Conservation (phyloP, 2,888 invertebrate genomes). For the Philhelius pedissequus region DNA sequence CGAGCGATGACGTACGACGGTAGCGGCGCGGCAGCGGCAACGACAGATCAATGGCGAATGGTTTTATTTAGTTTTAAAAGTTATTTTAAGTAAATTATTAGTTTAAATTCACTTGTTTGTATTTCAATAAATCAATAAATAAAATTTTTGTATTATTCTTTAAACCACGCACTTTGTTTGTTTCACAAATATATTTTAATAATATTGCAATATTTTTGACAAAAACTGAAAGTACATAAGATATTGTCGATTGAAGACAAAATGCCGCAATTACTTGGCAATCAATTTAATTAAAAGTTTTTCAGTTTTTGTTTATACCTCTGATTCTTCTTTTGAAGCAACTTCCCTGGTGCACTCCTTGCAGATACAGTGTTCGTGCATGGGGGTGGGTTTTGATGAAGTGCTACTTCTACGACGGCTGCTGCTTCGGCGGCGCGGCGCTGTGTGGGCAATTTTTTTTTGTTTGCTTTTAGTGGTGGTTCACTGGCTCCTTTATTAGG, state of each 20-base stretch:
- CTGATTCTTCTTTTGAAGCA: not conserved
- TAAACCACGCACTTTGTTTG: not conserved
- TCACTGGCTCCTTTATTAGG: too few species aligned
- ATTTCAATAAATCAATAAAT: not conserved
- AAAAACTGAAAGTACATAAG: not conserved
- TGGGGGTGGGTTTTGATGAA: not conserved
- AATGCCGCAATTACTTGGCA: not conserved
- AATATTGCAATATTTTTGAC: not conserved
- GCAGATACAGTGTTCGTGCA: not conserved
- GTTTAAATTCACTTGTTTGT: not conserved
- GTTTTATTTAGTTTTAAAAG: too few species aligned
- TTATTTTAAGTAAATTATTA: not conserved
- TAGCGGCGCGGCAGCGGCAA: not conserved
- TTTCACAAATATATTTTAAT: not conserved
- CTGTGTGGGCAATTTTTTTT: too few species aligned
- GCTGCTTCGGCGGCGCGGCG: not conserved
- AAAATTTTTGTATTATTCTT: too few species aligned
- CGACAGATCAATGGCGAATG: too few species aligned
- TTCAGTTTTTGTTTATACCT: not conserved
- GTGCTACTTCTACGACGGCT: too few species aligned
- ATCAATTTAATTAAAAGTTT: not conserved
- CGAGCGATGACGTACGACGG: not conserved
- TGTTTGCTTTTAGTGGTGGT: not conserved
- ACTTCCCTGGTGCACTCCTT: not conserved
- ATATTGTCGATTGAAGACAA: not conserved